Base-by-base conservation (phyloP, 2,113 vertebrate species). In the Eleginops maclovinus region DNA sequence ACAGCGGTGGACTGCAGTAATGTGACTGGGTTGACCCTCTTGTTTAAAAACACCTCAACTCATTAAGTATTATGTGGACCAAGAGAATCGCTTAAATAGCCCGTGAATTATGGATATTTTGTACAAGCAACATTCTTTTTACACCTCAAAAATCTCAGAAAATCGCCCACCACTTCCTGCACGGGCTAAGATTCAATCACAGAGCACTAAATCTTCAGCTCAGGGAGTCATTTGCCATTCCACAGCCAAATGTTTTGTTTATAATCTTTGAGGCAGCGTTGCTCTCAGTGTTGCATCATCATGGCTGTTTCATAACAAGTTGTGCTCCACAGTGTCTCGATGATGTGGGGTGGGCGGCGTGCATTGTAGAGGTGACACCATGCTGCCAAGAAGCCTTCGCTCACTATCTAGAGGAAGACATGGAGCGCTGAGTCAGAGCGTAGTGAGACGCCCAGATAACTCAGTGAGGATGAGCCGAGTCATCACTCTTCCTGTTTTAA, bases 31-130 rank as follows among this genome's bases (percentile, higher is more conserved):
- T 77, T 91, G 91, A 93, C 91, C 90, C 44, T 86, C 82, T 86
- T 92, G 86, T 92, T 92, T 91, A 88, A 93, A 91, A 86, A 88
- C 86, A 86, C 83, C 74, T 74, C 75, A 83, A 88, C 78, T 91
- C 88, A 92, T 93, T 92, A 92, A 88, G 89, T 79, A 90, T 89
- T 89, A 91, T 91, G 70, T 54, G 83, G 86, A 89, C 88, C 81
- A 84, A 87, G 85, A 87, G 75, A 68, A 88, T 81, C 74, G 85
- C 75, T 83, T 83, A 91, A 93, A 90, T 74, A 90, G 87, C 56
- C 77, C 11, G 54, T 89, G 90, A 94, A 82, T 91, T 84, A 87
- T 92, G 75, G 63, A 63, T 78, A 47, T 88, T 88, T 84, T 74
- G 66, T 58, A 70, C 77, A 70, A 82, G 72, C 56, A 56, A 54